Conservation (phyloP, 2,113 vertebrate genomes). For the Cavia porcellus region DNA sequence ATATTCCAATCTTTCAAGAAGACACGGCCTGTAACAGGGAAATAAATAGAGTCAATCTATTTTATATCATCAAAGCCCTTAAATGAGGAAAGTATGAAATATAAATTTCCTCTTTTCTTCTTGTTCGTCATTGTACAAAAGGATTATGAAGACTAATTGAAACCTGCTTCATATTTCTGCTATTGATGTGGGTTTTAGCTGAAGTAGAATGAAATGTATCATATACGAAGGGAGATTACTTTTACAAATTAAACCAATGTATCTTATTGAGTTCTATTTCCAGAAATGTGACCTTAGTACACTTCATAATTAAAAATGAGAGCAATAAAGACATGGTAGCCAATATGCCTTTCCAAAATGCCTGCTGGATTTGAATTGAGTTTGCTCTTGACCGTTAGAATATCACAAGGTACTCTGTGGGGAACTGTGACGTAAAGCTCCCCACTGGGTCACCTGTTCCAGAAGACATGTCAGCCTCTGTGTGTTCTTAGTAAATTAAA, state of each 20-base stretch:
- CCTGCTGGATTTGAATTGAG: conserved; percentile 74
- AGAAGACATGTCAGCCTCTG: not conserved
- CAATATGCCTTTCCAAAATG: conserved; percentile 71
- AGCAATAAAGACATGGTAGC: conserved; percentile 70
- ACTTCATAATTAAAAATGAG: conserved; percentile 83
- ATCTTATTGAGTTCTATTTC: conserved; percentile 81
- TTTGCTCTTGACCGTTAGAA: conserved; percentile 74
- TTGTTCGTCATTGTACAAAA: conserved; percentile 85
- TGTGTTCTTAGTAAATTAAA: conserved; percentile 36
- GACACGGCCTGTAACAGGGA: conserved; percentile 68
- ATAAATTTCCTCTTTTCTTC: conserved; percentile 65
- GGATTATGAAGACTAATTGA: conserved; percentile 89
- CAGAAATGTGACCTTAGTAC: conserved; percentile 82
- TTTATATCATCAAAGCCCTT: conserved; percentile 83
- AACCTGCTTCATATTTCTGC: conserved; percentile 81
- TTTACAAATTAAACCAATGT: conserved; percentile 88
- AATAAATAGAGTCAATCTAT: conserved; percentile 85
- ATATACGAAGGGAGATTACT: conserved; percentile 87
- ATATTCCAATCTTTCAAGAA: conserved; percentile 78
- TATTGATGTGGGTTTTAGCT: conserved; percentile 88
- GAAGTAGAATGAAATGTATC: conserved; percentile 83
- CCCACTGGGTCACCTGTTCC: not conserved
- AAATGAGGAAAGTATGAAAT: conserved; percentile 76
- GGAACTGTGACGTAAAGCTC: conserved; percentile 63
- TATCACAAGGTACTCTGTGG: conserved; percentile 62